phyloP scores from a whole-genome alignment of 2,113 vertebrate genomes.

The Chamaetylas fuelleborni region DNA sequence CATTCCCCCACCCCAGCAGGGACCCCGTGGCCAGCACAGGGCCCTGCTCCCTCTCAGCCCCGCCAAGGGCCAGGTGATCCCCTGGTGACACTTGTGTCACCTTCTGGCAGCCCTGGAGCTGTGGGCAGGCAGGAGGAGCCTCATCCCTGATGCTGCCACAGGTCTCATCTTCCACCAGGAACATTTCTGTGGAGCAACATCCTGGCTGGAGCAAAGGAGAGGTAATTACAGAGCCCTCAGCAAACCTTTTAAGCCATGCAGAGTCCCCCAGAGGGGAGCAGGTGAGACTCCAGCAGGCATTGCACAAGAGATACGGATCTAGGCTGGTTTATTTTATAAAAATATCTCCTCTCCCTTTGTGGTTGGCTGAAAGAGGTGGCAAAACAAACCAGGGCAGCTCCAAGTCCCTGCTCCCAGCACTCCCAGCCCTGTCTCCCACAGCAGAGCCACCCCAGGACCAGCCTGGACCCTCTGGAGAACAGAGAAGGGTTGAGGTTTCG shows the following conservation, averaged over 20 bases:
- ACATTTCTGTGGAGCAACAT: fast-evolving
- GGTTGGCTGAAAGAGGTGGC: neutral
- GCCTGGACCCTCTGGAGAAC: neutral
- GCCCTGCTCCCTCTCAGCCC: fast-evolving
- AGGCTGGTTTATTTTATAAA: neutral
- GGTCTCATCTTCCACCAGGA: neutral
- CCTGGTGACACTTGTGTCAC: neutral
- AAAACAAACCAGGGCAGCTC: neutral
- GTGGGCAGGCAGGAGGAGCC: neutral
- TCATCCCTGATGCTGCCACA: neutral
- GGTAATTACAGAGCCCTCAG: neutral
- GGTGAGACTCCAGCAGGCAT: neutral
- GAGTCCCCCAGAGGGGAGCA: constrained; percentile 33
- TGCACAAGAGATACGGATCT: neutral
- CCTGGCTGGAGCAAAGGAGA: neutral
- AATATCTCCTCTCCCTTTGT: neutral
- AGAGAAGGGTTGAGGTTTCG: neutral
- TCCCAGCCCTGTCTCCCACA: neutral
- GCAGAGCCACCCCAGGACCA: neutral
- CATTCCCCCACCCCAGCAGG: fast-evolving
- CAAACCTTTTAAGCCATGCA: neutral
- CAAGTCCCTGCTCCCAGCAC: fast-evolving
- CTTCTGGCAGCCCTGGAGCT: neutral
- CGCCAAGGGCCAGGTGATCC: fast-evolving
- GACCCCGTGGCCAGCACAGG: fast-evolving